These are phyloP conservation scores for Schrankia costaestrigalis DNA, from an alignment of 2,888 invertebrate genomes.

Conservation along the genomic window DNA sequence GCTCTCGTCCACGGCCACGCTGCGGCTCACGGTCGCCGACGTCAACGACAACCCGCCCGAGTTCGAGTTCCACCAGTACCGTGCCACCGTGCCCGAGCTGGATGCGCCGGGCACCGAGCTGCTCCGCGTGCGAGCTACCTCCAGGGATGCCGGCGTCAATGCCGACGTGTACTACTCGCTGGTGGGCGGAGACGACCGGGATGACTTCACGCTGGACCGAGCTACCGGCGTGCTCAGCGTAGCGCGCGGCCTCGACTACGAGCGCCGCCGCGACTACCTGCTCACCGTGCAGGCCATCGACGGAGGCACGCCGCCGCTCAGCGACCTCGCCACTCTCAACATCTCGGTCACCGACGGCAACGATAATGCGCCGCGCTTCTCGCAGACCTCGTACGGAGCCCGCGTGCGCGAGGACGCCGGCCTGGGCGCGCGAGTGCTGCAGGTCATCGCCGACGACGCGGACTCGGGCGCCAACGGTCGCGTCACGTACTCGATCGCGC, in stretches of 20 bases:
- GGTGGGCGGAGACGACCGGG: constrained; percentile 93
- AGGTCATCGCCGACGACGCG: constrained; percentile 90
- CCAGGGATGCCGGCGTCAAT: constrained; percentile 95
- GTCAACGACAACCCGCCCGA: constrained; percentile 98
- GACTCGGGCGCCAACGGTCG: constrained; percentile 91
- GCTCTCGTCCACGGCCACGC: constrained; percentile 83
- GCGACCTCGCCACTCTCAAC: constrained; percentile 92
- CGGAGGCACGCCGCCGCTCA: constrained; percentile 93
- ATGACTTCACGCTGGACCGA: constrained; percentile 89
- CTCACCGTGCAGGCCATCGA: constrained; percentile 95
- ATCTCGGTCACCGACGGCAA: constrained; percentile 92
- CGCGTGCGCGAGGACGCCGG: constrained; percentile 89
- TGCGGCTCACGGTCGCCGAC: constrained; percentile 92
- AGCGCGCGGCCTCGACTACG: constrained; percentile 91
- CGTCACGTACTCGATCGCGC: constrained; percentile 88
- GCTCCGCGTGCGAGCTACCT: constrained; percentile 92
- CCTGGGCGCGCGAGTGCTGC: constrained; percentile 85
- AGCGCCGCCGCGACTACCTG: constrained; percentile 91
- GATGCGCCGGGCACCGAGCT: constrained; percentile 90
- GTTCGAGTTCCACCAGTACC: constrained; percentile 91
- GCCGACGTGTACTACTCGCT: constrained; percentile 94
- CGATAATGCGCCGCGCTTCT: constrained; percentile 92
- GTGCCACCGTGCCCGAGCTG: constrained; percentile 88
- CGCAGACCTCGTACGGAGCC: constrained; percentile 87
- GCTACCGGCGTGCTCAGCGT: constrained; percentile 88